Evolutionary conservation across 2,113 vertebrate species (phyloP).

Genomic region (Eretmodus cyanostictus): DNA sequence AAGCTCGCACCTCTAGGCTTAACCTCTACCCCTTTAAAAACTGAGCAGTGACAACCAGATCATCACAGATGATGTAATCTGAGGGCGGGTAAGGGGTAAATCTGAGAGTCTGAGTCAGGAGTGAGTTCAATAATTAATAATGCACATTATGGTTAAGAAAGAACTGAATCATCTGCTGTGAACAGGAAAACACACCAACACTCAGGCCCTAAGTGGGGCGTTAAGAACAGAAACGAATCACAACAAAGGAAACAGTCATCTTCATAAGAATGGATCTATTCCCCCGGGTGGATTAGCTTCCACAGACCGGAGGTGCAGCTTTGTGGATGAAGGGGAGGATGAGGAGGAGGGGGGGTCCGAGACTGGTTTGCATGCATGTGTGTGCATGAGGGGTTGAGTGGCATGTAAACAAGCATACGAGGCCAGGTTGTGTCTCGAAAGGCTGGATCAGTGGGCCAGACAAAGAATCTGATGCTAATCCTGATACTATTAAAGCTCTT

Average conservation of each 20-base stretch:
- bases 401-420: slow-evolving; percentile 15
- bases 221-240: neutral
- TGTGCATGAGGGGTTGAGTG: neutral
- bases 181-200: neutral
- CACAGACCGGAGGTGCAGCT: neutral
- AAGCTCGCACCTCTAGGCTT: neutral
- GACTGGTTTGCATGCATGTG: neutral
- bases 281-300: slow-evolving; percentile 14
- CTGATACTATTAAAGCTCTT: slow-evolving; percentile 41
- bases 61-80: neutral
- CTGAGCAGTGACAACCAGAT: neutral
- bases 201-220: neutral
- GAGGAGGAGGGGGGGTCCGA: neutral
- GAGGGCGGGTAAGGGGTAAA: neutral
- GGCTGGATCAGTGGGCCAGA: slow-evolving; percentile 28
- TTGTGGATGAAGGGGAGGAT: neutral
- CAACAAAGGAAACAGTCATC: neutral
- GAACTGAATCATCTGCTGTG: neutral
- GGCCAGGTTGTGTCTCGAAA: neutral
- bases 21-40: neutral
- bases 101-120: neutral
- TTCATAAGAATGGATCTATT: neutral
- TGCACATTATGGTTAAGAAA: neutral
- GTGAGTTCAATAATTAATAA: neutral
- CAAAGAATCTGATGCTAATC: slow-evolving; percentile 54